Evolutionary conservation across 2,888 invertebrate species (phyloP).

Genomic region (Listrodromus nycthemerus): DNA sequence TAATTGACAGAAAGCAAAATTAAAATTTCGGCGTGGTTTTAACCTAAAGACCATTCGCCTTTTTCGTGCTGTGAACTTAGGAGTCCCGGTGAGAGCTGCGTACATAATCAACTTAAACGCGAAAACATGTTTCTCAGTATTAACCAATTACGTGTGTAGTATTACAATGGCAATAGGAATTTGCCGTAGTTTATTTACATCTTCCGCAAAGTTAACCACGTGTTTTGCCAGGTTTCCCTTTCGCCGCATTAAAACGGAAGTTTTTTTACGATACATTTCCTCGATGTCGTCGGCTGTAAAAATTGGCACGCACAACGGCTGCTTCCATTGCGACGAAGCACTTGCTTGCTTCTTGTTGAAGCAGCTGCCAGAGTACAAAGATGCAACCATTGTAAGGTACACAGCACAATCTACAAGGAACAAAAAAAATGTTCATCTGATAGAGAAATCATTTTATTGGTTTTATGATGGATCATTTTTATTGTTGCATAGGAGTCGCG

Average conservation of each 20-base stretch:
- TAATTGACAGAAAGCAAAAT: too few relatives aligned
- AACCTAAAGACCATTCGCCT: slow-evolving; percentile 9
- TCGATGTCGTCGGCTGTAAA: slow-evolving; percentile 77
- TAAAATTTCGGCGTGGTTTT: not conserved
- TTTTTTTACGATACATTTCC: slow-evolving; percentile 28
- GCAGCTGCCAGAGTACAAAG: slow-evolving; percentile 91
- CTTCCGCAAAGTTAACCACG: slow-evolving; percentile 52
- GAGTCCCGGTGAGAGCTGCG: slow-evolving; percentile 3
- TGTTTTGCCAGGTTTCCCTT: slow-evolving; percentile 47
- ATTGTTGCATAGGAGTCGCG: slow-evolving; percentile 85
- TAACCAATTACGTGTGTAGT: not conserved
- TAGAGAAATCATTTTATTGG: not conserved
- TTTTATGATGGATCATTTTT: not conserved
- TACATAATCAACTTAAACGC: slow-evolving; percentile 71
- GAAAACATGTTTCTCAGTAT: slow-evolving; percentile 9
- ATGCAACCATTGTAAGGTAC: slow-evolving; percentile 91
- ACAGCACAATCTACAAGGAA: not conserved
- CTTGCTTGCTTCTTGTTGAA: slow-evolving; percentile 97
- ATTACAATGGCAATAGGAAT: slow-evolving; percentile 45
- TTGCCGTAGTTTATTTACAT: slow-evolving; percentile 44
- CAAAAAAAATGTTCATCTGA: slow-evolving; percentile 10
- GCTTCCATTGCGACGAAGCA: slow-evolving; percentile 97
- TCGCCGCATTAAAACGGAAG: slow-evolving; percentile 13
- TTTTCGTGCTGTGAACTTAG: not conserved
- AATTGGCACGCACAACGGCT: slow-evolving; percentile 92